Conservation (phyloP, 1,140 invertebrate species). For the Rhopalosiphum padi region DNA sequence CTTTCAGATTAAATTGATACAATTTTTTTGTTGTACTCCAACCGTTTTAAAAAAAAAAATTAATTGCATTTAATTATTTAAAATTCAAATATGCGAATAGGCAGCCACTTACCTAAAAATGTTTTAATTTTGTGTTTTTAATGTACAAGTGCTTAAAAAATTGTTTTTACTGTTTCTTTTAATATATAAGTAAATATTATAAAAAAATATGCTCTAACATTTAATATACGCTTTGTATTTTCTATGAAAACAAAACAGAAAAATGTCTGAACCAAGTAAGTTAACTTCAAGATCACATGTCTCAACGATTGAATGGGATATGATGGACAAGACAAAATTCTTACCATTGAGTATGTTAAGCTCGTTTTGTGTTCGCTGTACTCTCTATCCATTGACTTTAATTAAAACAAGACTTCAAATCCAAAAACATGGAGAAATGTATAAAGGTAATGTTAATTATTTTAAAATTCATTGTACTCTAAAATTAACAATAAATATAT, state of each 20-base stretch:
- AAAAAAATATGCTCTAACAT: neutral
- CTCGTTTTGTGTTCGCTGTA: constrained; percentile 85
- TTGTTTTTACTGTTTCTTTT: neutral
- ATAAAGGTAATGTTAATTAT: constrained; percentile 70
- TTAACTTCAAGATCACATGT: neutral
- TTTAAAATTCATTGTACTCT: neutral
- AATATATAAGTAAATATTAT: neutral
- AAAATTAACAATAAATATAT: neutral
- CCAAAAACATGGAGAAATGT: constrained; percentile 82
- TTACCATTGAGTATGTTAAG: constrained; percentile 89
- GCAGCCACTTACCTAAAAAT: neutral
- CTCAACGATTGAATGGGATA: constrained; percentile 88
- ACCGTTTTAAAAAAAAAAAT: neutral
- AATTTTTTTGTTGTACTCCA: neutral
- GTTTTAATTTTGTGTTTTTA: neutral
- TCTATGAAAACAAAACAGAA: neutral
- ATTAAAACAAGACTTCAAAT: constrained; percentile 96
- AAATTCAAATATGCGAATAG: neutral
- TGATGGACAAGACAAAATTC: constrained; percentile 96
- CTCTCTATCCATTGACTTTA: constrained; percentile 94
- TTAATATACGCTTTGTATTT: neutral
- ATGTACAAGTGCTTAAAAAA: neutral
- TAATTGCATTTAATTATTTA: neutral
- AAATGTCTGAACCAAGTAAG: constrained; percentile 25
- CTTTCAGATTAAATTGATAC: neutral